A percentile compares a stretch with the other conserved stretches of the same genome.
Evolutionary conservation across 35 echinoderm and acorn worm species (phyloP).

Genomic region (Nesometra sesokonis): DNA sequence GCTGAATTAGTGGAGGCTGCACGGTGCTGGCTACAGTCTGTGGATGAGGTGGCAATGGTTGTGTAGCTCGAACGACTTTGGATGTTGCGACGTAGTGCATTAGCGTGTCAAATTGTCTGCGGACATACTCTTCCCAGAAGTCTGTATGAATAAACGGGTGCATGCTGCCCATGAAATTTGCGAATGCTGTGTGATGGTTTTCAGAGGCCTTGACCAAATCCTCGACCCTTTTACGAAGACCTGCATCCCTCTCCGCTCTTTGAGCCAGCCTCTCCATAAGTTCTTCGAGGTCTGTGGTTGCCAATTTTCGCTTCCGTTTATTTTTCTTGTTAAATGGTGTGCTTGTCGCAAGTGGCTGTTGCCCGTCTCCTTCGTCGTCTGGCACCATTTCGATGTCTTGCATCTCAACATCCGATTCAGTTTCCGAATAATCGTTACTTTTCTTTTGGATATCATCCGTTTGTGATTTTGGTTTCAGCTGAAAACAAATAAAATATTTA

Average conservation of each 20-base stretch:
- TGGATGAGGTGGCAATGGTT: no score
- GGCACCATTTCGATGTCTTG: no score
- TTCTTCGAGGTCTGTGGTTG: neutral
- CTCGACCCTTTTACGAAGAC: neutral
- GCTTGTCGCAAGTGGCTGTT: no score
- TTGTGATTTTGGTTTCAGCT: no score
- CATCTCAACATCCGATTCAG: no score
- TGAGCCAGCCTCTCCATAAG: neutral
- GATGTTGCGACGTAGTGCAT: neutral
- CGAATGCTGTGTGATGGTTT: neutral
- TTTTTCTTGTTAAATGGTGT: no score
- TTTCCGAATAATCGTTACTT: no score
- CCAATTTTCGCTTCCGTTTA: neutral
- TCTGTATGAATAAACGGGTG: neutral
- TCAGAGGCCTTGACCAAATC: neutral
- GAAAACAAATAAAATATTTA: no score
- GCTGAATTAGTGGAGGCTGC: no score
- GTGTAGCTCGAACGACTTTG: neutral
- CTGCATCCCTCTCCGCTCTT: neutral
- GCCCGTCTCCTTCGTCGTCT: no score
- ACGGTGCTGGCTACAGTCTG: no score
- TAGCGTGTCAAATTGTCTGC: neutral
- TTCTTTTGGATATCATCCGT: no score
- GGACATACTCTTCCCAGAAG: neutral
- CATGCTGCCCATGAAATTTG: neutral